These are phyloP conservation scores for Cryptoblepharus egeriae DNA, from an alignment of 2,797 vertebrate species.

Conservation along the genomic window DNA sequence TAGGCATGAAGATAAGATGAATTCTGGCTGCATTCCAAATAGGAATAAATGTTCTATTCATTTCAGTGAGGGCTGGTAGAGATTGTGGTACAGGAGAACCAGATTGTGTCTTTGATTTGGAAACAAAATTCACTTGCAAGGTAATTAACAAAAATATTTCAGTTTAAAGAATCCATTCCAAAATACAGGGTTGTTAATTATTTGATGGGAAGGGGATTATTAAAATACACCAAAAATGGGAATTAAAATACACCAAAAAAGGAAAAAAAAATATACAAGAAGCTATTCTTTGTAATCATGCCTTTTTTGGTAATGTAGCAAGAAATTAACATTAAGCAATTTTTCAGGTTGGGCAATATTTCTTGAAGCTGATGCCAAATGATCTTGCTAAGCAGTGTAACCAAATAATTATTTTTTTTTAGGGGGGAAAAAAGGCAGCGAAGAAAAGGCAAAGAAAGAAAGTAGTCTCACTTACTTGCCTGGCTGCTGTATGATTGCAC, in stretches of 20 bases:
- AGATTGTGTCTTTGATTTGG: not conserved
- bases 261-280: constrained; percentile 28
- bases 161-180: no score
- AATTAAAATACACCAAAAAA: not conserved
- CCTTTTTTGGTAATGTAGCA: constrained; percentile 59
- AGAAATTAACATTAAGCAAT: constrained; percentile 55
- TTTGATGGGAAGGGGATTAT: not conserved
- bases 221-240: not conserved
- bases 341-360: constrained; percentile 40
- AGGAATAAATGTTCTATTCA: not conserved
- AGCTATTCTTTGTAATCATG: constrained; percentile 28
- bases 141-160: not conserved
- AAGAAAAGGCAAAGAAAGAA: not conserved
- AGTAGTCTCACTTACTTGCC: constrained; percentile 80
- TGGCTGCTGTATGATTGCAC: constrained; percentile 78
- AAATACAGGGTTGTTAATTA: not conserved
- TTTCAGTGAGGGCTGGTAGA: not conserved
- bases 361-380: constrained; percentile 53
- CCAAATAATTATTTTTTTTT: not conserved
- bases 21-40: constrained; percentile 22
- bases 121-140: not conserved
- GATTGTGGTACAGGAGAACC: not conserved
- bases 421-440: no score
- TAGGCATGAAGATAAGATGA: constrained; percentile 14
- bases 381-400: constrained; percentile 41